Evolutionary conservation across 2,113 vertebrate species (phyloP).

Genomic region (Panthera leo): DNA sequence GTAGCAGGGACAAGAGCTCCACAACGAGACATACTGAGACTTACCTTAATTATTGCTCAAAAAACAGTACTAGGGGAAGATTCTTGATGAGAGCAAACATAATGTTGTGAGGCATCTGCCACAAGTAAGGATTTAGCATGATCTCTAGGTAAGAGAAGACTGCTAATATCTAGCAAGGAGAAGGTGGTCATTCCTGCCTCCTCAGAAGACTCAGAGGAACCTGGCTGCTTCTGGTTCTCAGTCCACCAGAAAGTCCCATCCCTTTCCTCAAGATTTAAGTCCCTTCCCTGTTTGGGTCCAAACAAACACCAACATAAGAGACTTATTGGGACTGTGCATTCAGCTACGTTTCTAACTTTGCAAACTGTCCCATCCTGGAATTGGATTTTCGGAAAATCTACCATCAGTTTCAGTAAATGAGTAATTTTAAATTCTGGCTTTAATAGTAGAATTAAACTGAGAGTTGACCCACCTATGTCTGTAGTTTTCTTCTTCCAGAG

Average conservation of each 20-base stretch:
- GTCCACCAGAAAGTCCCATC: accelerated
- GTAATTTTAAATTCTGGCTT: not conserved
- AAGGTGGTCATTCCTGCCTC: not conserved
- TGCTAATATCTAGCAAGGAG: not conserved
- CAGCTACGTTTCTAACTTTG: not conserved
- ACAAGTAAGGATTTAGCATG: not conserved
- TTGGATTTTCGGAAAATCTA: not conserved
- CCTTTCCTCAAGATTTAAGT: not conserved
- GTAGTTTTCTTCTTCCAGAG: not conserved
- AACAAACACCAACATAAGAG: not conserved
- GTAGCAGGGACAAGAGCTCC: not conserved
- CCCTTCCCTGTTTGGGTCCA: not conserved
- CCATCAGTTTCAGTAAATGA: not conserved
- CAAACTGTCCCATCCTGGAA: not conserved
- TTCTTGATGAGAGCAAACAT: not conserved
- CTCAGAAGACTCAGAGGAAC: not conserved
- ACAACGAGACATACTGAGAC: not conserved
- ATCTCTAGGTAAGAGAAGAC: not conserved
- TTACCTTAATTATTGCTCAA: not conserved
- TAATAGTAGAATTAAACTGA: not conserved
- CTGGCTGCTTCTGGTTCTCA: not conserved
- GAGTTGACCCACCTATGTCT: not conserved
- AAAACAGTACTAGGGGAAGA: not conserved
- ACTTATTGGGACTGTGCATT: not conserved
- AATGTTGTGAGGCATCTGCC: not conserved